Base-by-base conservation (phyloP, 2,888 invertebrate species). In the Diarsia dahlii region DNA sequence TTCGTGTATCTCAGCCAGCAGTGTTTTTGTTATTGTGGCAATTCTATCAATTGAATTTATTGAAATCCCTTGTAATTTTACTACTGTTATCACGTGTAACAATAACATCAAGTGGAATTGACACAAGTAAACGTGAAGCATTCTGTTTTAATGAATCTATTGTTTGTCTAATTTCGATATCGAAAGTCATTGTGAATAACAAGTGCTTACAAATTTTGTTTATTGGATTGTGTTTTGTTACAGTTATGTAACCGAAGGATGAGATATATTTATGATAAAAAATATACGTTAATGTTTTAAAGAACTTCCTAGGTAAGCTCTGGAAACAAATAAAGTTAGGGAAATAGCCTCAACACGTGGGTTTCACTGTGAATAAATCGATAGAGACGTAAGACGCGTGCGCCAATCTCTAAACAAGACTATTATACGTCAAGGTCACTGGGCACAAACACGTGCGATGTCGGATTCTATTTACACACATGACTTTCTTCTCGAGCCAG, bases 401-500 rank as follows among this genome's bases (percentile, higher is more conserved):
- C 95, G 95, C 95, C 91, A 94, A 94, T 94, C 92, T 94, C 93
- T 95, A 95, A 95, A 93, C 94, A 93, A 95, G 94, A 94, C 95
- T 92, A 94, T 94, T 95, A 94, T 92, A 93, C 94, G 91, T 94
- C 96, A 96, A 96, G 96, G 96, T 96, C 96, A 95, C 89, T 89
- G 89, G 90, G 93, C 91, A 93, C 91, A 95, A 95, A 95, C 96
- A 96, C 96, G 96, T 96, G 96, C 95, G 94, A 97, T 97, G 97
- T 97, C 97, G 89, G 97, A 97, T 94, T 97, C 97, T 94, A 95
- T 96, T 95, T 97, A 97, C 95, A 96, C 97, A 89, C 96, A 97
- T 92, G 97, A 97, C 91, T 97, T 97, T 94, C 97, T 97, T 93
- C 92, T 97, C 88, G 97, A 97, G 89, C 95, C 97, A 87, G 97